Conservation (phyloP, 2,797 vertebrate species). For the Gouania willdenowi region DNA sequence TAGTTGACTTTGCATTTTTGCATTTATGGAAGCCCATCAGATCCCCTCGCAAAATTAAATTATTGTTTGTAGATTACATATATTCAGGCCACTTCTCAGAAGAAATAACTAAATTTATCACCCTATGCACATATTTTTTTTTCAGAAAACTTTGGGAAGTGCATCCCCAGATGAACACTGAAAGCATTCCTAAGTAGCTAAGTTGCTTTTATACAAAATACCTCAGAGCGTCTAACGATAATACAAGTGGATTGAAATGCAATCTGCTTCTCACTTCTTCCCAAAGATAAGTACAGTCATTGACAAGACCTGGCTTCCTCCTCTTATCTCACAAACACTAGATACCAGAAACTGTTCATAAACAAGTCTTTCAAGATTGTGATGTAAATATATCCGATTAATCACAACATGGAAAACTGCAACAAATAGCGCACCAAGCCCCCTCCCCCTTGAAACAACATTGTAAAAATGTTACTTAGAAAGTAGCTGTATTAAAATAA, state of each 20-base stretch:
- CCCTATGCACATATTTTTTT: slow-evolving; percentile 82
- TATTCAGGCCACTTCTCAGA: slow-evolving; percentile 78
- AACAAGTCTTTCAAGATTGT: slow-evolving; percentile 80
- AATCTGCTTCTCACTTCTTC: slow-evolving; percentile 80
- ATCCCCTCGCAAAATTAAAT: slow-evolving; percentile 67
- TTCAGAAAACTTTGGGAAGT: slow-evolving; percentile 75
- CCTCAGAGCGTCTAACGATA: slow-evolving; percentile 80
- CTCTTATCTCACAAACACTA: slow-evolving; percentile 78
- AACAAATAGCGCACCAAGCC: slow-evolving; percentile 54
- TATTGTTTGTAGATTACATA: slow-evolving; percentile 84
- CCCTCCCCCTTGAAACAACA: slow-evolving; percentile 65
- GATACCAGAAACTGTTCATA: slow-evolving; percentile 73
- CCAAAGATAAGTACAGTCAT: slow-evolving; percentile 79
- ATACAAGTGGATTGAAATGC: slow-evolving; percentile 82
- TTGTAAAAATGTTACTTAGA: slow-evolving; percentile 64
- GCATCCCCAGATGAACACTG: slow-evolving; percentile 77
- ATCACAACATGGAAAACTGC: slow-evolving; percentile 72
- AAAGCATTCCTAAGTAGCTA: slow-evolving; percentile 79
- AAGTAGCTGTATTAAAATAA: slow-evolving; percentile 57
- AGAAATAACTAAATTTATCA: slow-evolving; percentile 77
- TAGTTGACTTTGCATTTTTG: slow-evolving; percentile 75
- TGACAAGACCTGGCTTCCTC: slow-evolving; percentile 81
- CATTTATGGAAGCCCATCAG: slow-evolving; percentile 76
- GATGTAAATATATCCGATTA: slow-evolving; percentile 80
- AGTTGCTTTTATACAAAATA: slow-evolving; percentile 81